These are phyloP conservation scores for Drosophila lacteicornis DNA, from an alignment of 1,140 invertebrate genomes.

Conservation along the genomic window DNA sequence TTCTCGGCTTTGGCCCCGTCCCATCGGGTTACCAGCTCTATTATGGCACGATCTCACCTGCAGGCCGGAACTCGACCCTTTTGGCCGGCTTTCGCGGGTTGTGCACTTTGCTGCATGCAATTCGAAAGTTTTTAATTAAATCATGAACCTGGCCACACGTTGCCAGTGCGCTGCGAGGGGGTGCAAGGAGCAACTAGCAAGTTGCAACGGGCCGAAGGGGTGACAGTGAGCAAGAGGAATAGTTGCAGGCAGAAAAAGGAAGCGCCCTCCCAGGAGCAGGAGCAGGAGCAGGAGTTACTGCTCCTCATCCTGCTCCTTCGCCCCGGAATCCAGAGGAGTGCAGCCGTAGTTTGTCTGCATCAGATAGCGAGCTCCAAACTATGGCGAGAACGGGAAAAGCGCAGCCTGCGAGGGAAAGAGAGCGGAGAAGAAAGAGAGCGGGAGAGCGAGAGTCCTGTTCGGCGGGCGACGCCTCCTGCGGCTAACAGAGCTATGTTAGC, in stretches of 20 bases:
- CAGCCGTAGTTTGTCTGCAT: conserved; percentile 68
- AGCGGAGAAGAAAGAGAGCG: conserved; percentile 18
- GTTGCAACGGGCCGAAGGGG: background rate
- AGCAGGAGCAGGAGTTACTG: background rate
- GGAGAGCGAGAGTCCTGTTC: background rate
- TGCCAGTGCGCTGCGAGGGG: background rate
- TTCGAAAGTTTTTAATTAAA: conserved; percentile 73
- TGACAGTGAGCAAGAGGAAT: conserved; percentile 60
- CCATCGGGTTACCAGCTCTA: background rate
- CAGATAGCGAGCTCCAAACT: conserved; percentile 52
- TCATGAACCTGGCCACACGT: conserved; percentile 52
- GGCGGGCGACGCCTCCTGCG: conserved; percentile 31
- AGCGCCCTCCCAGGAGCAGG: background rate
- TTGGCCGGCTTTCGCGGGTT: conserved; percentile 8
- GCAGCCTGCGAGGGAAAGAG: conserved; percentile 9
- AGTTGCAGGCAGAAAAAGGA: conserved; percentile 16
- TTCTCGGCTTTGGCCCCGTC: background rate
- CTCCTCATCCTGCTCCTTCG: background rate
- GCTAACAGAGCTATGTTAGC: conserved; percentile 44
- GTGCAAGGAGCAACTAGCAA: background rate
- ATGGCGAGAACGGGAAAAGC: conserved; percentile 11
- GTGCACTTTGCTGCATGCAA: conserved; percentile 55
- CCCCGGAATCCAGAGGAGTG: conserved; percentile 1
- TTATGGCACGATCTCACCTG: conserved; percentile 1
- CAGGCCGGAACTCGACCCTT: conserved; percentile 13